Conservation (phyloP, 2,888 invertebrate species). For the Cryptocheilus praepositus region DNA sequence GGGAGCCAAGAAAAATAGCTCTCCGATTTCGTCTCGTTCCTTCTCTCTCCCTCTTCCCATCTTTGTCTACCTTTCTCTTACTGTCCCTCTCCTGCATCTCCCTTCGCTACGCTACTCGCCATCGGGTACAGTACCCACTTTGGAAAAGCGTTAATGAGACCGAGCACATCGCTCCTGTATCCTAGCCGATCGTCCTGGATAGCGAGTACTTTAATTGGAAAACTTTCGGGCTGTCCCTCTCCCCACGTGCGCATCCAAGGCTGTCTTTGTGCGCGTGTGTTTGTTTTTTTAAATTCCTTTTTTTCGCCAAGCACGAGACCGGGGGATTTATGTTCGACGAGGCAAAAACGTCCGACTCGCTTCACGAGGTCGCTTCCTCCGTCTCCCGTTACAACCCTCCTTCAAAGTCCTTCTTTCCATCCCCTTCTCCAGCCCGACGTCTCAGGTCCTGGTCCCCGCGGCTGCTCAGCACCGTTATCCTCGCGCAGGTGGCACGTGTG, state of each 20-base stretch:
- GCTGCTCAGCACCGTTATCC: no score
- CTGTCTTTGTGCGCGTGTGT: constrained; percentile 17
- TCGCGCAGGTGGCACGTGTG: constrained; percentile 10
- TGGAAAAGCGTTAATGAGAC: constrained; percentile 58
- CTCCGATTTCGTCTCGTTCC: constrained; percentile 33
- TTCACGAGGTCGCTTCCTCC: no score
- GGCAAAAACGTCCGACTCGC: not conserved
- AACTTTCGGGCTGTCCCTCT: constrained; percentile 54
- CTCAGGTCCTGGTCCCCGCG: no score
- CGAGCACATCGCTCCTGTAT: constrained; percentile 50
- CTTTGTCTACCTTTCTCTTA: constrained; percentile 23
- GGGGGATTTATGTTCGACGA: constrained; percentile 28
- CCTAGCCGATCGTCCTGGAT: constrained; percentile 60
- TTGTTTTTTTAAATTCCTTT: constrained; percentile 25
- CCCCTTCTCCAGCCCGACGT: no score
- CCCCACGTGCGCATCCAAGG: constrained; percentile 16
- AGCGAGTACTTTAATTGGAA: constrained; percentile 67
- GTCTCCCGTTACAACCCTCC: no score
- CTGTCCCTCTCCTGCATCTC: constrained; percentile 8
- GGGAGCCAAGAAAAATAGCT: constrained; percentile 52
- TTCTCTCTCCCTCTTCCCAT: no score
- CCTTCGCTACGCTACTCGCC: constrained; percentile 4
- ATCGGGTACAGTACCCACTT: constrained; percentile 45
- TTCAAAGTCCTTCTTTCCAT: no score
- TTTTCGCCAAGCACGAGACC: constrained; percentile 11